A percentile compares a stretch with the other conserved stretches of the same genome.
phyloP scores from a whole-genome alignment of 2,888 invertebrate species.

The Creontiades dilutus region DNA sequence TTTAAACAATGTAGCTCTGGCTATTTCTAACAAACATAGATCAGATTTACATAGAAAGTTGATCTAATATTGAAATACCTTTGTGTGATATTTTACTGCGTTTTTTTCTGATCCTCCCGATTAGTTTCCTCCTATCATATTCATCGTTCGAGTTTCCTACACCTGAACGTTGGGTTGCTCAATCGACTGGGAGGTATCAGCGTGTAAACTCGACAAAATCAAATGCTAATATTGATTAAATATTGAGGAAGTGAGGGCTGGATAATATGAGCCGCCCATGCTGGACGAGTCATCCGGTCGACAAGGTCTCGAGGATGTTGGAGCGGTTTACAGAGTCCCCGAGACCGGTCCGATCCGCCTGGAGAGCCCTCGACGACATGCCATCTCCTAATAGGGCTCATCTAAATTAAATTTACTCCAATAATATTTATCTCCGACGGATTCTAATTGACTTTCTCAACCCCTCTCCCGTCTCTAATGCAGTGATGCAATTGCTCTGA shows the following conservation, averaged over 20 bases:
- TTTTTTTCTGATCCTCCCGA: too few species aligned
- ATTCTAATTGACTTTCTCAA: conserved; percentile 26
- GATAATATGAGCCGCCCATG: background rate
- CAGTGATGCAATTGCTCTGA: conserved; percentile 10
- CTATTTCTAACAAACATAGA: too few species aligned
- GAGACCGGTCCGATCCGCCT: conserved; percentile 1
- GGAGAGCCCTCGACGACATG: background rate
- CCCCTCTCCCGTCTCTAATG: background rate
- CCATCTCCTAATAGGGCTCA: conserved; percentile 48
- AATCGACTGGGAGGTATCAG: too few species aligned
- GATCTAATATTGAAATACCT: too few species aligned
- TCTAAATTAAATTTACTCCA: conserved; percentile 52
- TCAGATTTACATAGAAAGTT: too few species aligned
- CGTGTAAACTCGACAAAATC: background rate
- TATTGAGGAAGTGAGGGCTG: background rate
- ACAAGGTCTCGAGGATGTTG: background rate
- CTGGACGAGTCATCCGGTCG: conserved; percentile 13
- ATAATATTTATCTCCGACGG: conserved; percentile 43
- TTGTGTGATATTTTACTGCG: too few species aligned
- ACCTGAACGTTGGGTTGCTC: too few species aligned
- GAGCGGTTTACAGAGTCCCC: background rate
- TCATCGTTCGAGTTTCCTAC: too few species aligned
- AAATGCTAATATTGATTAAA: conserved; percentile 11
- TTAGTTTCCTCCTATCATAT: too few species aligned
- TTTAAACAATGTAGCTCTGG: too few species aligned